Evolutionary conservation across 2,113 vertebrate species (phyloP), one percentile per base, ranked within the genome.

Genomic region (Leptobrachium ailaonicum): DNA sequence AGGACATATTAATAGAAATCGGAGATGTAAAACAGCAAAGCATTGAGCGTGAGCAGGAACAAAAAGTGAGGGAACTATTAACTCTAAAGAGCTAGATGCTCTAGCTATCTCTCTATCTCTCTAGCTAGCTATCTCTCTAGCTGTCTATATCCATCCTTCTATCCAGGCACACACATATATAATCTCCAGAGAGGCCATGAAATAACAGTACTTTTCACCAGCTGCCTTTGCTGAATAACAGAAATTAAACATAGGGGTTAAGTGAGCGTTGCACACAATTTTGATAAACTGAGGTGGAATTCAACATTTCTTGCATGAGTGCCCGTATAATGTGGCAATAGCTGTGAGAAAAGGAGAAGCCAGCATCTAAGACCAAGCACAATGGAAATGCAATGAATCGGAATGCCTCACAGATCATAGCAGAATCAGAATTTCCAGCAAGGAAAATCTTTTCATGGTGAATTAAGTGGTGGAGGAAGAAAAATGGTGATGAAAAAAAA

Each of bases 361-460:
- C 87, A 83, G 91, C 93, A 93, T 96, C 94, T 96, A 92, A 96
- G 93, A 94, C 90, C 89, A 90, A 88, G 90, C 95, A 97, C 96
- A 98, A 97, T 97, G 95, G 94, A 94, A 97, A 96, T 92, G 95
- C 96, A 95, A 92, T 93, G 95, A 96, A 94, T 96, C 92, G 95
- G 96, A 98, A 99, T 97, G 96, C 95, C 94, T 99, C 96, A 95
- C 92, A 94, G 96, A 98, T 98, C 97, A 98, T 95, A 97, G 97
- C 87, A 88, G 95, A 98, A 98, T 98, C 96, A 95, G 95, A 97
- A 97, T 99, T 98, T 98, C 96, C 96, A 97, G 95, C 96, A 96
- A 98, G 97, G 96, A 97, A 98, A 98, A 98, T 97, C 97, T 99
- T 98, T 98, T 99, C 97, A 98, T 93, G 96, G 96, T 89, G 95